Evolutionary conservation across 2,797 vertebrate genomes (phyloP).

Genomic region (Lates japonicus): DNA sequence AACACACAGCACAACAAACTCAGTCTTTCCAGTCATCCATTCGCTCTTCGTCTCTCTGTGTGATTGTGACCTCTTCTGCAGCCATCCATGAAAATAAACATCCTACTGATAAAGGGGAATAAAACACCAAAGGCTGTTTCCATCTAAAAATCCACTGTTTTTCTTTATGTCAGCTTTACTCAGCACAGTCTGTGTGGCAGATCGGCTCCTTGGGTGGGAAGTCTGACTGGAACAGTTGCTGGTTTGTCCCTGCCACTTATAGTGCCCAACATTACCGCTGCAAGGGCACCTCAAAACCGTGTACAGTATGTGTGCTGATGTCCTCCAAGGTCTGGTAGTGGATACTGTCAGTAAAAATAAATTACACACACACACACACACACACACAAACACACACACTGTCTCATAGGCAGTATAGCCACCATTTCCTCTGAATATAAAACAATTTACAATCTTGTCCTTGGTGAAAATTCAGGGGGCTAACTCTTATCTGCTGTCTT

Average conservation of each 20-base stretch:
- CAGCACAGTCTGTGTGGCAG: slow-evolving; percentile 38
- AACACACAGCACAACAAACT: slow-evolving; percentile 33
- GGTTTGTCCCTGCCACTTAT: slow-evolving; percentile 53
- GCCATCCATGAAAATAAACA: slow-evolving; percentile 56
- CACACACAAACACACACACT: slow-evolving; percentile 14
- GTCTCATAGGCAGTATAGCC: slow-evolving; percentile 20
- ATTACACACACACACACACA: slow-evolving; percentile 49
- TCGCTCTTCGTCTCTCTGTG: slow-evolving; percentile 52
- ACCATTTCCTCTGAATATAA: slow-evolving; percentile 55
- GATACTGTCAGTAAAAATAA: slow-evolving; percentile 57
- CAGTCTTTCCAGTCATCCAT: slow-evolving; percentile 31
- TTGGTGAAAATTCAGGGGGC: slow-evolving; percentile 56
- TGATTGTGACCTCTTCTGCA: slow-evolving; percentile 63
- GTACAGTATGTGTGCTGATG: slow-evolving; percentile 43
- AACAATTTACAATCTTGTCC: slow-evolving; percentile 64
- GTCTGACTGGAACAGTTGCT: slow-evolving; percentile 47
- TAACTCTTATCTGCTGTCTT: slow-evolving; percentile 45
- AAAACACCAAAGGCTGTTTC: slow-evolving; percentile 45
- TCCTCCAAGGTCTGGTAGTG: slow-evolving; percentile 54
- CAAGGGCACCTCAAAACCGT: slow-evolving; percentile 62
- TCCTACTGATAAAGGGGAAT: slow-evolving; percentile 59
- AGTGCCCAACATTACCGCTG: slow-evolving; percentile 36
- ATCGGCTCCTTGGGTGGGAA: slow-evolving; percentile 39
- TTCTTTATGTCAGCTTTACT: slow-evolving; percentile 40
- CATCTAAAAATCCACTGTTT: slow-evolving; percentile 47